A percentile compares a stretch with the other conserved stretches of the same genome.
These are phyloP conservation scores for Plutomurus gul DNA, from an alignment of 1,140 invertebrate genomes.

Conservation along the genomic window DNA sequence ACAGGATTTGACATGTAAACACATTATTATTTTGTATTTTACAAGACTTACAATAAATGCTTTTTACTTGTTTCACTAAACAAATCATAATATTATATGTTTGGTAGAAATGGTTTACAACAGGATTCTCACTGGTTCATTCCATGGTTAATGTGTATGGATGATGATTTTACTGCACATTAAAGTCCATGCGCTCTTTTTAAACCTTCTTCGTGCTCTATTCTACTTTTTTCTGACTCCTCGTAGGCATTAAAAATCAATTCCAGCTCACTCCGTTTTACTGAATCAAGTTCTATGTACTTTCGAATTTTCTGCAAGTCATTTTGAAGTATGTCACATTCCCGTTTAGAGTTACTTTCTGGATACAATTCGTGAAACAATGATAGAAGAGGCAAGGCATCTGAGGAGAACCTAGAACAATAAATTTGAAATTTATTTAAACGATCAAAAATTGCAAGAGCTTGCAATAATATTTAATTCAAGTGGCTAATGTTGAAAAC, in stretches of 20 bases:
- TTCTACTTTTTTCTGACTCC: constrained; percentile 64
- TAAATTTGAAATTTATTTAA: not conserved
- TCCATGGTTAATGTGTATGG: not conserved
- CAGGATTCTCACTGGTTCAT: too few relatives aligned
- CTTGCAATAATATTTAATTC: not conserved
- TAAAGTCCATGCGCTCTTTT: constrained; percentile 68
- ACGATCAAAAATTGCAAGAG: not conserved
- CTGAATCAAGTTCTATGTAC: constrained; percentile 66
- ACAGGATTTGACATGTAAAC: too few relatives aligned
- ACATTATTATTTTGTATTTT: too few relatives aligned
- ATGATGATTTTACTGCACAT: constrained; percentile 8
- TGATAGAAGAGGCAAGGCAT: constrained; percentile 31
- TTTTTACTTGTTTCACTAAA: too few relatives aligned
- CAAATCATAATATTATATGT: too few relatives aligned
- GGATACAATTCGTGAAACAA: constrained; percentile 45
- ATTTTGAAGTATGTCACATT: not conserved
- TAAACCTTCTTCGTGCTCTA: constrained; percentile 65
- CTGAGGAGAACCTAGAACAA: constrained; percentile 38
- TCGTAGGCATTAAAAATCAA: constrained; percentile 68
- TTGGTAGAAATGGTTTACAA: too few relatives aligned
- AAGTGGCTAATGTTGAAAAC: constrained; percentile 55
- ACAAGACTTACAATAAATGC: too few relatives aligned
- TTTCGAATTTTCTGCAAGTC: constrained; percentile 36
- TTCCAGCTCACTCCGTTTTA: constrained; percentile 66
- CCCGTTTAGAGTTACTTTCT: constrained; percentile 35